These are phyloP conservation scores for Corbicula japonica DNA, from an alignment of 2,888 invertebrate species.

Conservation along the genomic window DNA sequence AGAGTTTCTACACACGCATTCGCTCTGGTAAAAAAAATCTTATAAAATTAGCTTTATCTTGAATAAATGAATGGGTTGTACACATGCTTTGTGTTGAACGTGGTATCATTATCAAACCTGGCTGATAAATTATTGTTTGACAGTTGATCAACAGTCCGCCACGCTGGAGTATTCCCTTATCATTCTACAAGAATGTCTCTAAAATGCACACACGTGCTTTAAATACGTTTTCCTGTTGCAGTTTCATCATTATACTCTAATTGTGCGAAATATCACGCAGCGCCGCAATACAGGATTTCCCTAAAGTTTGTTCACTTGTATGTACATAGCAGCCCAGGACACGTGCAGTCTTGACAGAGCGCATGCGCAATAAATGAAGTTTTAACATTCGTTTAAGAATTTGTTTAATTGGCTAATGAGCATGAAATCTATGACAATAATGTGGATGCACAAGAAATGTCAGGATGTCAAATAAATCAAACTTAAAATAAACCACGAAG, in stretches of 20 bases:
- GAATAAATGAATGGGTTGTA: too few species aligned
- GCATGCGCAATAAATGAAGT: conserved; percentile 25
- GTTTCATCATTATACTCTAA: conserved; percentile 57
- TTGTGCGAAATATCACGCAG: conserved; percentile 47
- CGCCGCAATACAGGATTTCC: conserved; percentile 4
- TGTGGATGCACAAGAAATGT: conserved; percentile 55
- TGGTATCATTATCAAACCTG: neutral
- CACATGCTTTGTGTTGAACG: neutral
- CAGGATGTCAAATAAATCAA: conserved; percentile 65
- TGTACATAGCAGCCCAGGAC: neutral
- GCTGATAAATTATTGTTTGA: conserved; percentile 34
- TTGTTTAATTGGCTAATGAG: conserved; percentile 55
- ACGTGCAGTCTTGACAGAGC: conserved; percentile 8
- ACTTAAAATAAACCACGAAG: conserved; percentile 41
- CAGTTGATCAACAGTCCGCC: conserved; percentile 41
- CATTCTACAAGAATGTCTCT: conserved; percentile 54
- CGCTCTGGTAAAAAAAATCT: too few species aligned
- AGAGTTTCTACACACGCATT: too few species aligned
- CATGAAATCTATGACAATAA: conserved; percentile 59
- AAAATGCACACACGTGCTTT: conserved; percentile 47
- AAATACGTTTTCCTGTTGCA: conserved; percentile 41
- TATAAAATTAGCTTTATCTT: too few species aligned
- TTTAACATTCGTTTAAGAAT: neutral
- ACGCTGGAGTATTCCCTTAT: conserved; percentile 39
- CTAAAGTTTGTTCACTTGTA: neutral